Evolutionary conservation across 2,797 vertebrate genomes (phyloP), one percentile per base, ranked within the genome.

Genomic region (Prionace glauca): DNA sequence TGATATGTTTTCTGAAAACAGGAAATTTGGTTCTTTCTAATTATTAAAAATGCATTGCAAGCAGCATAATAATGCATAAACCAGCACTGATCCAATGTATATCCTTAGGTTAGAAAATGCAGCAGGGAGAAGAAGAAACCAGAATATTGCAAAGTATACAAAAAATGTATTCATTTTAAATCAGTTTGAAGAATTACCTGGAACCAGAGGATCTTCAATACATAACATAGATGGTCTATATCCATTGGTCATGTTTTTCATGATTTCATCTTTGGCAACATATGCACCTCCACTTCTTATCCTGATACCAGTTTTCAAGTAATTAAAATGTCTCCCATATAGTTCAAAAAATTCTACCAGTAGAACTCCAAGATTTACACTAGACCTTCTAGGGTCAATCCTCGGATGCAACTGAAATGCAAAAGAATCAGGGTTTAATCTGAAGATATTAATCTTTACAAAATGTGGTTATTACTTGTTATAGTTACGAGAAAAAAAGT

Each of bases 331-430:
- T 96, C 99, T 99, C 96, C 99, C 99, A 77, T 99, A 99, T 95
- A 99, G 97, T 98, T 99, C 99, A 96, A 99, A 99, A 97, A 99
- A 99, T 97, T 99, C 99, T 90, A 99, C 99, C 84, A 99, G 98
- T 97, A 99, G 98, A 97, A 99, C 98, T 95, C 99, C 99, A 96
- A 99, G 97, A 97, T 99, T 99, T 97, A 98, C 98, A 95, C 98
- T 98, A 96, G 98, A 98, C 97, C 98, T 98, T 96, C 98, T 98
- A 97, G 99, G 98, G 96, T 99, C 98, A 32, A 99, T 99, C 95
- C 99, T 98, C 95, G 99, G 99, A 97, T 99, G 99, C 96, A 99
- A 97, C 99, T 99, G 97, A 60, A 95, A 96, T 79, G 95, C 96
- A 96, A 0, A 81, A 94, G 67, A 56, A 56, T 74, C 50, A n/a